Percentiles rank a stretch among this genome's conserved stretches.
Conservation (phyloP, 2,888 invertebrate genomes). For the Tetragnatha montana region DNA sequence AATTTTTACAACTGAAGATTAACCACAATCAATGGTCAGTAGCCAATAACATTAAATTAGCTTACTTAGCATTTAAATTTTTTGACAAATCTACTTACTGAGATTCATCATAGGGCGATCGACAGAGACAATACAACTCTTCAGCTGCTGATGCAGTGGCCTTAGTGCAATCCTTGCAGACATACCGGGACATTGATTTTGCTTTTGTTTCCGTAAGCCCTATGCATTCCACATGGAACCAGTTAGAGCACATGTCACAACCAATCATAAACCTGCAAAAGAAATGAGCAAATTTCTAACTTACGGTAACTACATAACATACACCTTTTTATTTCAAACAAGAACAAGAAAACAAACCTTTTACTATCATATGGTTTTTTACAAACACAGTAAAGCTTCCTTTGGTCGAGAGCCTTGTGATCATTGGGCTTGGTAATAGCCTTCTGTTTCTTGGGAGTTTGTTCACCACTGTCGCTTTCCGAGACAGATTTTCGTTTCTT, state of each 20-base stretch:
- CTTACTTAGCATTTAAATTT: slow-evolving; percentile 4
- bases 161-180: slow-evolving; percentile 77
- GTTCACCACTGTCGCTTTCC: slow-evolving; percentile 63
- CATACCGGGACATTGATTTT: slow-evolving; percentile 90
- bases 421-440: slow-evolving; percentile 57
- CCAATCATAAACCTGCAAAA: slow-evolving; percentile 91
- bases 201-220: slow-evolving; percentile 94
- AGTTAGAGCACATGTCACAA: slow-evolving; percentile 97
- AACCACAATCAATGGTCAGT: neutral
- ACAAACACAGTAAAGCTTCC: slow-evolving; percentile 85
- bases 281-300: neutral
- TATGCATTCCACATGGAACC: slow-evolving; percentile 99
- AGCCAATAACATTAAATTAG: neutral
- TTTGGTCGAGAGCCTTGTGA: slow-evolving; percentile 63
- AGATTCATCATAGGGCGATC: slow-evolving; percentile 97
- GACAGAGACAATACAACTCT: slow-evolving; percentile 96
- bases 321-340: neutral
- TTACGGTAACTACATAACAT: neutral
- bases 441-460: slow-evolving; percentile 69
- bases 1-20: neutral
- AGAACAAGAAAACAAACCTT: slow-evolving; percentile 80
- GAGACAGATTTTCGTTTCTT: slow-evolving; percentile 72
- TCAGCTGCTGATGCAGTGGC: slow-evolving; percentile 76
- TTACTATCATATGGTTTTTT: slow-evolving; percentile 96
- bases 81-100: slow-evolving; percentile 82